Percentiles rank a stretch among this genome's conserved stretches.
Evolutionary conservation across 2,113 vertebrate genomes (phyloP).

Genomic region (Spermophilus dauricus): DNA sequence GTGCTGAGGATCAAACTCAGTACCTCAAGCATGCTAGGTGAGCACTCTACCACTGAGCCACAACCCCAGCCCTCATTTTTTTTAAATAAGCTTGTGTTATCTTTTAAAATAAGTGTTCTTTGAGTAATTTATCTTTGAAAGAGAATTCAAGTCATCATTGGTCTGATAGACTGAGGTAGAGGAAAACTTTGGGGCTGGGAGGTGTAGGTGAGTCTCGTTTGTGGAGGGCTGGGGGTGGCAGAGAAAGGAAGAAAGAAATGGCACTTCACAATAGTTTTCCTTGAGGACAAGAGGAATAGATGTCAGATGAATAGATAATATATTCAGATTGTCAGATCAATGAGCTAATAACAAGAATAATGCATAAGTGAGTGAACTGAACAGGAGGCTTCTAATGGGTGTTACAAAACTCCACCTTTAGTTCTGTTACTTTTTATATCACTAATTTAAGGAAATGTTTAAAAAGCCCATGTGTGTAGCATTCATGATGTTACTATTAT

Average conservation of each 20-base stretch:
- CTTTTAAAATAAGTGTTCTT: neutral
- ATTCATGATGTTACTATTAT: neutral
- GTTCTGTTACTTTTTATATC: neutral
- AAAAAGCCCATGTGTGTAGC: neutral
- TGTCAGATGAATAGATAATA: neutral
- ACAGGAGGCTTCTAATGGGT: neutral
- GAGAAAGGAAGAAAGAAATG: neutral
- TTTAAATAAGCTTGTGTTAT: too few relatives aligned
- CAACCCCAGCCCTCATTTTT: too few relatives aligned
- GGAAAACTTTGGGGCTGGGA: neutral
- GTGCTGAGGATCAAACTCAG: too few relatives aligned
- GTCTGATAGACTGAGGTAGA: neutral
- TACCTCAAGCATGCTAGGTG: too few relatives aligned
- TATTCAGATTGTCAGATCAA: neutral
- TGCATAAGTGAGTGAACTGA: neutral
- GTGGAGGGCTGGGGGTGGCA: neutral
- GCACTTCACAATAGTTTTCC: neutral
- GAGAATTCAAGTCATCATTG: neutral
- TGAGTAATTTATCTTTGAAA: constrained; percentile 18
- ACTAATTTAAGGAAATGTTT: neutral
- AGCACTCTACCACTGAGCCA: too few relatives aligned
- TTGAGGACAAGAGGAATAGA: neutral
- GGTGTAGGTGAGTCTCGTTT: too few relatives aligned
- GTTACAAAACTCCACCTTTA: neutral
- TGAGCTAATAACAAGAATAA: neutral